A percentile compares a stretch with the other conserved stretches of the same genome.
Evolutionary conservation across 2,113 vertebrate species (phyloP).

Genomic region (Echinops telfairi): DNA sequence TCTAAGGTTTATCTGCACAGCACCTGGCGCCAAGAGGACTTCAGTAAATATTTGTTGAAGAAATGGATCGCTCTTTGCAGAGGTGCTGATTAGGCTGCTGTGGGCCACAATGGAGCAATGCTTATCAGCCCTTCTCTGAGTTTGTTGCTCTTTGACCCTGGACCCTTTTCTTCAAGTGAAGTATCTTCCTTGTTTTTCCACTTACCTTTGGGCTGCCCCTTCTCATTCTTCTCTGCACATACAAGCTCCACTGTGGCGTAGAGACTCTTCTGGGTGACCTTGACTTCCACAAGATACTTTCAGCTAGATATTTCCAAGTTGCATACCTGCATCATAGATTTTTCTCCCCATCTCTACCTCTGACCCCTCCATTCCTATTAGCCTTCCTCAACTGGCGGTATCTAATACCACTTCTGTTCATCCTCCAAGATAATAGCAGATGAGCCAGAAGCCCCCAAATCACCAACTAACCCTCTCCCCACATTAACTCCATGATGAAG

Average conservation of each 20-base stretch:
- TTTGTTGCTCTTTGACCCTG: neutral
- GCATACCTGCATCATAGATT: too few relatives aligned
- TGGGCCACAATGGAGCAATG: neutral
- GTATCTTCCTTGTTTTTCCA: neutral
- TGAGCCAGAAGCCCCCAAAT: neutral
- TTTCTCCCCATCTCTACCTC: neutral
- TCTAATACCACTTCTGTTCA: neutral
- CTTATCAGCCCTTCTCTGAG: neutral
- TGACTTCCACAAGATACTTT: neutral
- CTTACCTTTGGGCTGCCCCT: neutral
- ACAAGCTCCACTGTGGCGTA: neutral
- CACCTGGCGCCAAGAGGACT: neutral
- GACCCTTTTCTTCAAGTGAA: neutral
- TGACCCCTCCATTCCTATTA: neutral
- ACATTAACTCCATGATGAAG: neutral
- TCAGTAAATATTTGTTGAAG: slow-evolving; percentile 11
- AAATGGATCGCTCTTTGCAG: neutral
- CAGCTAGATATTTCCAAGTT: neutral
- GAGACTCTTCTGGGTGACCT: neutral
- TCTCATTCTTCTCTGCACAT: neutral
- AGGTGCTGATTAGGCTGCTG: neutral
- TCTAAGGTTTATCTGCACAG: neutral
- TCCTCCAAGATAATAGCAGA: neutral
- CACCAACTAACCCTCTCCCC: neutral
- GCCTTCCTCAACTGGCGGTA: neutral